Evolutionary conservation across 2,113 vertebrate genomes (phyloP).

Genomic region (Azemiops feae): DNA sequence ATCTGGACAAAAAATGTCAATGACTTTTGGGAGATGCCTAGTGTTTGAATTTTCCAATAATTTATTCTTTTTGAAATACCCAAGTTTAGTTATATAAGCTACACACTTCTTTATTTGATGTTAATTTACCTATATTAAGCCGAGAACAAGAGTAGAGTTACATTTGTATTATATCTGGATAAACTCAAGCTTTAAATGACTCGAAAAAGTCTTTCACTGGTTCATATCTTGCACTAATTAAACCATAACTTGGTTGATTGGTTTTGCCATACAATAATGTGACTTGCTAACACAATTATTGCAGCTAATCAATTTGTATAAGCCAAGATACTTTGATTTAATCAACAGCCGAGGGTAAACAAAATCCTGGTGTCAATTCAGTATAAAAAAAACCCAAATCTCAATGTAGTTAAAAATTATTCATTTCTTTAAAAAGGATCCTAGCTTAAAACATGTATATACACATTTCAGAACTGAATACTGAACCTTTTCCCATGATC

Average conservation of each 20-base stretch:
- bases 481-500: slow-evolving; percentile 95
- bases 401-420: not conserved
- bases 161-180: not conserved
- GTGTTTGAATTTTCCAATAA: not conserved
- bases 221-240: not conserved
- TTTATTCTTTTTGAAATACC: not conserved
- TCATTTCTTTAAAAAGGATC: not conserved
- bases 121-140: not conserved
- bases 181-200: not conserved
- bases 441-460: not conserved
- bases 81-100: not conserved
- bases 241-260: not conserved
- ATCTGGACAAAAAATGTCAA: not conserved
- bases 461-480: not conserved
- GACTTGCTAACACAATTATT: not conserved
- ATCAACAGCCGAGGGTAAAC: not conserved
- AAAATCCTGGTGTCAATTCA: not conserved
- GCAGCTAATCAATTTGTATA: not conserved
- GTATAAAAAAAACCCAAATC: not conserved
- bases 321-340: not conserved
- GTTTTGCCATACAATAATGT: not conserved
- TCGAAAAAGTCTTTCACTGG: not conserved
- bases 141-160: not conserved
- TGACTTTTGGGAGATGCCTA: not conserved
- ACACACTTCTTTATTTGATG: not conserved